phyloP scores from a whole-genome alignment of 2,113 vertebrate genomes.

The human (Homo sapiens) region DNA sequence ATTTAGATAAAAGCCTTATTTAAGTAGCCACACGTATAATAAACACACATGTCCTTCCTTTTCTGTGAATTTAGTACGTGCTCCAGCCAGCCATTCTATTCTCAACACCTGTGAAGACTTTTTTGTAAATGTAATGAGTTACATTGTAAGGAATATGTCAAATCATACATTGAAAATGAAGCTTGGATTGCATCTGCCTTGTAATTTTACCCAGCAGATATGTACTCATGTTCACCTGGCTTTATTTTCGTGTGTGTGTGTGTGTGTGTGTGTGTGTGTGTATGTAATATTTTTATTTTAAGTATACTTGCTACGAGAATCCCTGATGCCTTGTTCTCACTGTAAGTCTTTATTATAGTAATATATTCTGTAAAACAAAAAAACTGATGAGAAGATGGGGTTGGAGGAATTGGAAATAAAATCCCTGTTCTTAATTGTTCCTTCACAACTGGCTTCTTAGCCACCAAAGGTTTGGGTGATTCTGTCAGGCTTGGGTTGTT shows the following conservation, averaged over 20 bases:
- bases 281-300: conserved; percentile 86
- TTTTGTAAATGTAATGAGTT: conserved; percentile 83
- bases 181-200: conserved; percentile 78
- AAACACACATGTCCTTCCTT: conserved; percentile 26
- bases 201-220: conserved; percentile 76
- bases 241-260: conserved; percentile 83
- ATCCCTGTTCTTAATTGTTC: conserved; percentile 81
- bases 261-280: not conserved
- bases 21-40: not conserved
- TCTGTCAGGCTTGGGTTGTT: conserved; percentile 89
- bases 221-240: conserved; percentile 77
- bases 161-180: conserved; percentile 82
- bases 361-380: conserved; percentile 76
- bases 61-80: conserved; percentile 61
- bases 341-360: conserved; percentile 82
- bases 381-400: conserved; percentile 38
- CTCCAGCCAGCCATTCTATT: conserved; percentile 73
- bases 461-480: conserved; percentile 85
- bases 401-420: conserved; percentile 86
- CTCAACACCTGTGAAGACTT: conserved; percentile 80
- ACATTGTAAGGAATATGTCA: conserved; percentile 79
- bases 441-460: conserved; percentile 85
- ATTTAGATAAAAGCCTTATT: conserved; percentile 56
- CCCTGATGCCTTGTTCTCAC: conserved; percentile 80
- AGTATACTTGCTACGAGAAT: conserved; percentile 86